Conservation (phyloP, 2,888 invertebrate species). For the Gymnocheta viridis region DNA sequence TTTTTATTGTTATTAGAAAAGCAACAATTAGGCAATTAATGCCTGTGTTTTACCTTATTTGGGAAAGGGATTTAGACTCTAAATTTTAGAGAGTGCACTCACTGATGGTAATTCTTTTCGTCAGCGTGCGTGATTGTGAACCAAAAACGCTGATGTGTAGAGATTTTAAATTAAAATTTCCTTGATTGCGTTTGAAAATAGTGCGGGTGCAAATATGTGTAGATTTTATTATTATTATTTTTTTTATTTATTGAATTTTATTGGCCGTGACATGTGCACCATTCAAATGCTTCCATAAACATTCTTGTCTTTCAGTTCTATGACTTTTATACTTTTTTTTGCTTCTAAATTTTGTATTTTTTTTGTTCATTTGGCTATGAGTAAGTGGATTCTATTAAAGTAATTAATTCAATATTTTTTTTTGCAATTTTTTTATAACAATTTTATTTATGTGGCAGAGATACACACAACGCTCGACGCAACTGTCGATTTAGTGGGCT, state of each 20-base stretch:
- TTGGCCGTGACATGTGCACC: slow-evolving; percentile 61
- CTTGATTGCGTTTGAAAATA: background rate
- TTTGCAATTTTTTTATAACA: slow-evolving; percentile 35
- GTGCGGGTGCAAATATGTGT: slow-evolving; percentile 49
- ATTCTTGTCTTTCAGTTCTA: slow-evolving; percentile 40
- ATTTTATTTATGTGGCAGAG: slow-evolving; percentile 27
- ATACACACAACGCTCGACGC: slow-evolving; percentile 7
- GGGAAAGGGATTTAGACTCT: no score
- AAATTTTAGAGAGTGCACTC: no score
- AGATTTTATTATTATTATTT: background rate
- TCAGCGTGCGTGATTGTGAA: no score
- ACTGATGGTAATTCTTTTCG: no score
- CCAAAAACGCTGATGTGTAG: no score
- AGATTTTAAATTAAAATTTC: no score
- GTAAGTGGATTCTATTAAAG: slow-evolving; percentile 46
- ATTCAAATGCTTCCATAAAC: slow-evolving; percentile 46
- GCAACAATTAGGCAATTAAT: no score
- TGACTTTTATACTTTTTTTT: slow-evolving; percentile 1
- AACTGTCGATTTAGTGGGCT: slow-evolving; percentile 18
- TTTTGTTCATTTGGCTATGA: slow-evolving; percentile 12
- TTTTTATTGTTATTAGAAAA: no score
- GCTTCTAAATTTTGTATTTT: slow-evolving; percentile 11
- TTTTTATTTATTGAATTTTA: slow-evolving; percentile 50
- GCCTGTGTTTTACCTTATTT: no score
- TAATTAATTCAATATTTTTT: slow-evolving; percentile 50